Conservation (phyloP, 2,797 vertebrate genomes). For the Catamblyrhynchus diadema region DNA sequence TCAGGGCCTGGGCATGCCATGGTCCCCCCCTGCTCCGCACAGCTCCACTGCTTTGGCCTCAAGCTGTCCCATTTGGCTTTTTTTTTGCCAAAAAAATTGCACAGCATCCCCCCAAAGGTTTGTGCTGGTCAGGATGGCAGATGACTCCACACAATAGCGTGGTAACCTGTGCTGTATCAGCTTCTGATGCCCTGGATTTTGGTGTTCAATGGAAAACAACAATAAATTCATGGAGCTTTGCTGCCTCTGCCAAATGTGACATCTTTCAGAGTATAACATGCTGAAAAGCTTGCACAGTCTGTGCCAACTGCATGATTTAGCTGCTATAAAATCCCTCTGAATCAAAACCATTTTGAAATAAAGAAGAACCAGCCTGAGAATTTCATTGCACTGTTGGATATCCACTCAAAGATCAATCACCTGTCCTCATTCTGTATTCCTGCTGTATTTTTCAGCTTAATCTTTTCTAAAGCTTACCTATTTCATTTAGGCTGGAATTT, state of each 20-base stretch:
- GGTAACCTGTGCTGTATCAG: neutral
- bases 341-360: conserved; percentile 77
- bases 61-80: neutral
- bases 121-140: neutral
- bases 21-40: neutral
- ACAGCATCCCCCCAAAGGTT: neutral
- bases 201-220: conserved; percentile 55
- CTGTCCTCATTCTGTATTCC: conserved; percentile 75
- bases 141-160: neutral
- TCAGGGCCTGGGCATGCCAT: neutral
- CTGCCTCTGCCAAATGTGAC: conserved; percentile 78
- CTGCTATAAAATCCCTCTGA: conserved; percentile 77
- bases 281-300: conserved; percentile 72
- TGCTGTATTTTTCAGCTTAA: conserved; percentile 77
- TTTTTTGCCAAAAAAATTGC: neutral
- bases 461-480: conserved; percentile 73
- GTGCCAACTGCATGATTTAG: conserved; percentile 78
- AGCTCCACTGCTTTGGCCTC: neutral
- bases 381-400: conserved; percentile 77
- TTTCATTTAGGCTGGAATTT: conserved; percentile 77
- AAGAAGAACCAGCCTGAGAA: conserved; percentile 77
- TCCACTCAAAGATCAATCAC: conserved; percentile 80
- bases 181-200: conserved; percentile 49
- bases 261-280: conserved; percentile 73
- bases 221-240: conserved; percentile 75